Percentiles rank a stretch among this genome's conserved stretches.
These are phyloP conservation scores for Tympanoctomys barrerae DNA, from an alignment of 2,797 vertebrate genomes.

Conservation along the genomic window DNA sequence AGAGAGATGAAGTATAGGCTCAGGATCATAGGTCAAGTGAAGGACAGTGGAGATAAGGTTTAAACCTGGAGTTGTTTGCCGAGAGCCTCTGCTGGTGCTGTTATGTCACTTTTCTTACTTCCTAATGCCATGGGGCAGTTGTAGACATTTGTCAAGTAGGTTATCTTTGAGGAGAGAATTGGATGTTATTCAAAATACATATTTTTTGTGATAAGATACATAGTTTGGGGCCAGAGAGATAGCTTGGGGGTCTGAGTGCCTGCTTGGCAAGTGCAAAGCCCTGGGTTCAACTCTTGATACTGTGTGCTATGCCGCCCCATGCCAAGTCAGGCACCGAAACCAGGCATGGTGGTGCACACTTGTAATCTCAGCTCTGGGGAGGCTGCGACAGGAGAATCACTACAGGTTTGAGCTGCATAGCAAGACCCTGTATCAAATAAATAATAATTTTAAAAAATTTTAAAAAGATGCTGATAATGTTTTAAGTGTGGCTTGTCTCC, in stretches of 20 bases:
- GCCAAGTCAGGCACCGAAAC: no score
- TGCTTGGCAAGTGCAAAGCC: no score
- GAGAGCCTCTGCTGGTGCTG: not conserved
- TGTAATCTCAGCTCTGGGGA: no score
- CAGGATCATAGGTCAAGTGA: not conserved
- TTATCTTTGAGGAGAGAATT: conserved; percentile 39
- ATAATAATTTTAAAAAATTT: no score
- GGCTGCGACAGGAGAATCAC: no score
- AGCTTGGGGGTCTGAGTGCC: no score
- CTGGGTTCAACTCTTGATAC: no score
- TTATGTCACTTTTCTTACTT: not conserved
- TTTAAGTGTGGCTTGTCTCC: not conserved
- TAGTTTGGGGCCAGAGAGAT: not conserved
- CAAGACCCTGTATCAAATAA: no score
- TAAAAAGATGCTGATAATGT: not conserved
- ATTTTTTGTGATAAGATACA: not conserved
- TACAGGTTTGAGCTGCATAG: no score
- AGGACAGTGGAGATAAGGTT: not conserved
- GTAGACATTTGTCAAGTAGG: not conserved
- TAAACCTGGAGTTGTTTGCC: not conserved
- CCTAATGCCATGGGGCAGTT: not conserved
- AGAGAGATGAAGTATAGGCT: not conserved
- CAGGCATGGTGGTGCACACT: no score
- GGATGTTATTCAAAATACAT: not conserved
- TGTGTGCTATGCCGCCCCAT: no score